A percentile compares a stretch with the other conserved stretches of the same genome.
Evolutionary conservation across 2,888 invertebrate species (phyloP).

Genomic region (Microchrysa polita): DNA sequence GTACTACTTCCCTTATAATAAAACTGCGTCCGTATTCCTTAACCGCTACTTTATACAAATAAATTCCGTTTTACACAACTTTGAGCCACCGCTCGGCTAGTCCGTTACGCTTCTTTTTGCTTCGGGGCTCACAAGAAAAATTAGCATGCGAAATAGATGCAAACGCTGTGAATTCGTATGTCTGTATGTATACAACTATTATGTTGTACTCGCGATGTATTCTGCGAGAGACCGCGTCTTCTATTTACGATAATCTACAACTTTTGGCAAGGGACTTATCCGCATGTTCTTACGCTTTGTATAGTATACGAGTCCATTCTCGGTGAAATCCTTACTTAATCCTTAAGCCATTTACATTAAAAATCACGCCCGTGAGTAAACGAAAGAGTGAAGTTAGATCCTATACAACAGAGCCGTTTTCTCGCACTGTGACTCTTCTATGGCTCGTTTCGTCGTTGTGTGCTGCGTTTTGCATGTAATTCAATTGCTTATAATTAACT

Average conservation of each 20-base stretch:
- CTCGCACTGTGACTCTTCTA: too few species aligned
- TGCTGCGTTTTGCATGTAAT: conserved; percentile 11
- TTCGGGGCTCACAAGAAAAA: not conserved
- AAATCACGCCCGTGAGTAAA: conserved; percentile 32
- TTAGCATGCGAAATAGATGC: conserved; percentile 8
- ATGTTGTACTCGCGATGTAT: not conserved
- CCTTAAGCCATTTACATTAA: conserved; percentile 36
- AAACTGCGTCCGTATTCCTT: too few species aligned
- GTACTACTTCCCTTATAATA: too few species aligned
- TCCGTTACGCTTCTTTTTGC: too few species aligned
- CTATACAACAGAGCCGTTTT: too few species aligned
- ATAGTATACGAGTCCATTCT: too few species aligned
- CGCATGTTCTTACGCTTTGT: not conserved
- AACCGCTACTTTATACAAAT: too few species aligned
- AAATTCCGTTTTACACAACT: too few species aligned
- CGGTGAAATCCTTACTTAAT: conserved; percentile 13
- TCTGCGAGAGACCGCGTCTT: not conserved
- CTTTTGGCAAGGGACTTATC: not conserved
- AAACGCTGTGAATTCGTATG: conserved; percentile 21
- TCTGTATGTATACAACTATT: too few species aligned
- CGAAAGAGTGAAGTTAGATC: conserved; percentile 1
- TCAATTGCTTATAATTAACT: conserved; percentile 42
- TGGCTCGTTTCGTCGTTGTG: not conserved
- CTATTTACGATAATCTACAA: not conserved
- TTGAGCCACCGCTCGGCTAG: too few species aligned